Conservation (phyloP, 2,797 vertebrate genomes). For the Streptopelia turtur region DNA sequence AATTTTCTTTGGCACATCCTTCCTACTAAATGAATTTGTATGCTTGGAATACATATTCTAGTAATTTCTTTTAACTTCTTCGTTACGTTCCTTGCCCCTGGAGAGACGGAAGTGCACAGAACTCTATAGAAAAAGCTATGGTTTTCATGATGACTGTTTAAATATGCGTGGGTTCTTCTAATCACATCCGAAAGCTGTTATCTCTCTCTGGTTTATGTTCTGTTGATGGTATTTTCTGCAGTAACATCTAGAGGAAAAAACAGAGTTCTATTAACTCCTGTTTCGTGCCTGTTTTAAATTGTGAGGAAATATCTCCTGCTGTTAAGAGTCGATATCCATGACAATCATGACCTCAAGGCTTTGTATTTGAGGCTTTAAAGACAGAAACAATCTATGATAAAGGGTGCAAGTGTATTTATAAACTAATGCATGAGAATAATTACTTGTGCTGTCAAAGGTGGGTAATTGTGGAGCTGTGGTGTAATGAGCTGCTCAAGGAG, state of each 20-base stretch:
- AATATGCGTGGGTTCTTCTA: background rate
- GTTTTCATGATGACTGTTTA: background rate
- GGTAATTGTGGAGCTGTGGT: background rate
- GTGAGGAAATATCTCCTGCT: background rate
- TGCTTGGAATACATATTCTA: slow-evolving; percentile 16
- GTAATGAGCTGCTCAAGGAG: background rate
- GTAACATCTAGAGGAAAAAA: background rate
- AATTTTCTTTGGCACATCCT: slow-evolving; percentile 57
- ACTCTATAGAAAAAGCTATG: background rate
- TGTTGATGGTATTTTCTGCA: background rate
- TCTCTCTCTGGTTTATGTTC: background rate
- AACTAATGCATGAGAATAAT: background rate
- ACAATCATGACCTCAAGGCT: background rate
- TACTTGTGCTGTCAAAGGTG: background rate
- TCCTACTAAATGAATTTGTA: slow-evolving; percentile 28
- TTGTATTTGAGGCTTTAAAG: background rate
- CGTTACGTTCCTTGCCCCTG: background rate
- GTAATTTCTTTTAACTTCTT: slow-evolving; percentile 50
- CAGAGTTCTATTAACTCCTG: background rate
- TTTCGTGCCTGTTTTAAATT: background rate
- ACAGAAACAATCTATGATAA: background rate
- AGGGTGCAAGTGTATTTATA: background rate
- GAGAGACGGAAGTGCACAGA: background rate
- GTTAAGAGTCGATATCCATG: fast-evolving
- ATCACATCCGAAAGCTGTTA: background rate